Base-by-base conservation (phyloP, 2,888 invertebrate species). In the Trisateles emortualis region DNA sequence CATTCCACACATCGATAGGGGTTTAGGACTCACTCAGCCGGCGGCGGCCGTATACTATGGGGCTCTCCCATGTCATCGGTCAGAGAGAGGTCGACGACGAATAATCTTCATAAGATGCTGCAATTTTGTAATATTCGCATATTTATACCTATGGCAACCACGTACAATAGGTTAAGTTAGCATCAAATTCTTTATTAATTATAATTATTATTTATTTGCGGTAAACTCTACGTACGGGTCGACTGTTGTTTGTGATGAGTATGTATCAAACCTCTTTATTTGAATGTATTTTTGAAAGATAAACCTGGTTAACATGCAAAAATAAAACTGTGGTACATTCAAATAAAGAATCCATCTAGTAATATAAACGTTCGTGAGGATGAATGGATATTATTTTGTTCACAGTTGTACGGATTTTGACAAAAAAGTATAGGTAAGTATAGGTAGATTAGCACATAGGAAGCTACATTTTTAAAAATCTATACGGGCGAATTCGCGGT, bases 91-190 rank as follows among this genome's bases (percentile, higher is more conserved):
- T 95, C 88, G 95, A 95, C 88, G 95, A 95, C 84, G 95, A 95
- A 93, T 94, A 95, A 92, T 95, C 95, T 94, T 95, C 95, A 93
- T 93, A 95, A 90, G 95, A 95, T 93, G 95, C 95, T 95, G 95
- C 93, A 95, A 94, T 89, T 90, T 90, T 91, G 90, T 90, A 91
- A 91, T 83, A 91, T 90, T 90, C 88, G 83, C 88, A 91, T 88
- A 90, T 89, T 91, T 91, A 91, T 87, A 91, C 91, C 90, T 91
- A 91, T 86, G 87, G 90, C 89, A 90, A 90, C 74, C 88, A 90
- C 75, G 87, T 84, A 80, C 64, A 86, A 88, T 87, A 81, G 86
- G 86, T 90, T 90, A 88, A 83, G 79, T 80, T 78, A 76, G 73
- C 74, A 75, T 78, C 77, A 74, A 62, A 70, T 50, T 65, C 46